A percentile compares a stretch with the other conserved stretches of the same genome.
These are phyloP conservation scores for Eleutherodactylus coqui DNA, from an alignment of 2,797 vertebrate species.

Conservation along the genomic window DNA sequence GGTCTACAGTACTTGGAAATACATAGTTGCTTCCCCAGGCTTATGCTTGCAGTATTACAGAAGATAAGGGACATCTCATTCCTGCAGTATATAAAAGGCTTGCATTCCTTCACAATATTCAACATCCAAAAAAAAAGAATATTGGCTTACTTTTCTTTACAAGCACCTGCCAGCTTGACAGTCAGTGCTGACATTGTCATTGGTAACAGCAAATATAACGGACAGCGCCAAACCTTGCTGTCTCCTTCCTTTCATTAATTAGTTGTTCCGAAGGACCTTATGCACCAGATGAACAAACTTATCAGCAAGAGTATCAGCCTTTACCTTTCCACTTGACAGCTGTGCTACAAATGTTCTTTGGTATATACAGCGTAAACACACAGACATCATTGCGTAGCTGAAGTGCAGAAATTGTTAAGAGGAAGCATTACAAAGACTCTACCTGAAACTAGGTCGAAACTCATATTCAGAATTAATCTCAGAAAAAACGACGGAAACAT, in stretches of 20 bases:
- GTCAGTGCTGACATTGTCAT: slow-evolving; percentile 83
- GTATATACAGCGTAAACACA: slow-evolving; percentile 51
- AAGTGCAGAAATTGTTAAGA: slow-evolving; percentile 63
- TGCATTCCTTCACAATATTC: slow-evolving; percentile 60
- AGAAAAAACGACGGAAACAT: slow-evolving; percentile 42
- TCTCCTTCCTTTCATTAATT: slow-evolving; percentile 84
- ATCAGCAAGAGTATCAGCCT: slow-evolving; percentile 77
- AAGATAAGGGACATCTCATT: slow-evolving; percentile 25
- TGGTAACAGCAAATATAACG: slow-evolving; percentile 82
- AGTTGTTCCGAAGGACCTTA: slow-evolving; percentile 82
- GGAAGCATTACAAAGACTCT: slow-evolving; percentile 67
- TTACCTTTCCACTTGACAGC: slow-evolving; percentile 75
- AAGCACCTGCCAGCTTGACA: slow-evolving; percentile 87
- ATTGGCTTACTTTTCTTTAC: slow-evolving; percentile 68
- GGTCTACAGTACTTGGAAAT: neutral
- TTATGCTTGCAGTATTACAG: slow-evolving; percentile 33
- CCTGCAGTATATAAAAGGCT: slow-evolving; percentile 24
- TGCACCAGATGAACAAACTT: slow-evolving; percentile 81
- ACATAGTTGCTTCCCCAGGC: slow-evolving; percentile 20
- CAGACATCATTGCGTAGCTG: slow-evolving; percentile 71
- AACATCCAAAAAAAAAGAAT: slow-evolving; percentile 53
- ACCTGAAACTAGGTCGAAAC: slow-evolving; percentile 57
- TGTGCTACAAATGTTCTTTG: slow-evolving; percentile 72
- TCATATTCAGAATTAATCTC: slow-evolving; percentile 34
- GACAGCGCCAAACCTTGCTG: slow-evolving; percentile 81